A percentile compares a stretch with the other conserved stretches of the same genome.
phyloP scores from a whole-genome alignment of 2,113 vertebrate genomes.

The Syngnathus floridae region DNA sequence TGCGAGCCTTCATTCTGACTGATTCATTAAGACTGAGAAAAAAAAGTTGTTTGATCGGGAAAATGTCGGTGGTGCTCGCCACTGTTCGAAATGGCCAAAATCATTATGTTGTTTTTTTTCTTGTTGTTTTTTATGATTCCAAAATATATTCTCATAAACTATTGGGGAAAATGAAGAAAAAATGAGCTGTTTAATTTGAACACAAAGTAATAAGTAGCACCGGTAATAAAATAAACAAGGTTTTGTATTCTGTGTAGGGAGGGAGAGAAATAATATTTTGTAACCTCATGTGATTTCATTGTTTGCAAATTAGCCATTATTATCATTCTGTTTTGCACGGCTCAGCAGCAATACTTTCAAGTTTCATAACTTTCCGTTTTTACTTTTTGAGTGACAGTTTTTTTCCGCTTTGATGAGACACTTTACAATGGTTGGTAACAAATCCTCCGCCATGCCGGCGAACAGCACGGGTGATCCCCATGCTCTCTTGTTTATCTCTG shows the following conservation, averaged over 20 bases:
- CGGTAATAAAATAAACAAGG: not conserved
- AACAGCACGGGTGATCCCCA: conserved; percentile 20
- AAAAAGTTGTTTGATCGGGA: conserved; percentile 33
- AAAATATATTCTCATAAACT: not conserved
- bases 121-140: not conserved
- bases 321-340: not conserved
- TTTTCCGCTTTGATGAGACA: conserved; percentile 17
- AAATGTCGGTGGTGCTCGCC: conserved; percentile 17
- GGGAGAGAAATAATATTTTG: not conserved
- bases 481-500: conserved; percentile 27
- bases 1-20: conserved; percentile 62
- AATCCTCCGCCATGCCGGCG: conserved; percentile 7
- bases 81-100: conserved; percentile 19
- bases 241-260: not conserved
- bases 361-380: not conserved
- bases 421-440: conserved; percentile 33
- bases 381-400: not conserved
- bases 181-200: not conserved
- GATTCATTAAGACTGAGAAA: conserved; percentile 68
- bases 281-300: not conserved
- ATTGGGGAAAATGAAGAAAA: not conserved
- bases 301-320: not conserved
- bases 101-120: too few species aligned
- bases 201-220: not conserved
- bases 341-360: not conserved